Evolutionary conservation across 2,888 invertebrate species (phyloP).

Genomic region (Microplitis manilae): DNA sequence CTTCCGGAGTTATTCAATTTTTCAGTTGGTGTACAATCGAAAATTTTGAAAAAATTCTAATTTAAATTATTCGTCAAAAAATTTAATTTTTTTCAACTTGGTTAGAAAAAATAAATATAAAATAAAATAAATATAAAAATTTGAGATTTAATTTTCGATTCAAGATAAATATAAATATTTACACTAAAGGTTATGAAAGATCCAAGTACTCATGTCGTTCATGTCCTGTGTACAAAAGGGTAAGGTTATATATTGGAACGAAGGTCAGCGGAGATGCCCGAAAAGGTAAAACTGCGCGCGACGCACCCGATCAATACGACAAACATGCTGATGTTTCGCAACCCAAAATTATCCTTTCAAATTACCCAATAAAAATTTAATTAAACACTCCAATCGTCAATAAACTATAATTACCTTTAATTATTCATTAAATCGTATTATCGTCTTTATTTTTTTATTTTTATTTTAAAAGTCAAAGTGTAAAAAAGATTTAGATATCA

Average conservation of each 20-base stretch:
- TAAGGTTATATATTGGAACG: slow-evolving; percentile 62
- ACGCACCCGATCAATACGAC: slow-evolving; percentile 68
- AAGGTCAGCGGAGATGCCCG: slow-evolving; percentile 68
- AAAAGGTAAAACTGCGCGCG: slow-evolving; percentile 64
- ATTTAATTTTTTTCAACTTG: too few relatives aligned
- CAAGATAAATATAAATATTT: background rate
- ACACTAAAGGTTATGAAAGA: slow-evolving; percentile 16
- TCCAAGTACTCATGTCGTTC: slow-evolving; percentile 16
- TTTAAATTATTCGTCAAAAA: too few relatives aligned
- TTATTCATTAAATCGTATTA: background rate
- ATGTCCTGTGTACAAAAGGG: slow-evolving; percentile 49
- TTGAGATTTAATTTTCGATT: background rate
- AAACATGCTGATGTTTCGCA: slow-evolving; percentile 26
- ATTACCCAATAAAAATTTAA: slow-evolving; percentile 6
- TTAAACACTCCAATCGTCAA: background rate
- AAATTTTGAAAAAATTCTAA: too few relatives aligned
- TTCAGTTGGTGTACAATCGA: too few relatives aligned
- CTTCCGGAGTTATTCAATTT: too few relatives aligned
- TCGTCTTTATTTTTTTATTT: background rate
- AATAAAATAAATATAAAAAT: background rate
- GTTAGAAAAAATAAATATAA: background rate
- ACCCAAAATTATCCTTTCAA: slow-evolving; percentile 1
- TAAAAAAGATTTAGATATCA: too few relatives aligned
- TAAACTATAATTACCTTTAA: background rate
- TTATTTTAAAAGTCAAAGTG: too few relatives aligned